Evolutionary conservation across 2,797 vertebrate genomes (phyloP), one percentile per base, ranked within the genome.

Genomic region (Sebastes hubbsi): DNA sequence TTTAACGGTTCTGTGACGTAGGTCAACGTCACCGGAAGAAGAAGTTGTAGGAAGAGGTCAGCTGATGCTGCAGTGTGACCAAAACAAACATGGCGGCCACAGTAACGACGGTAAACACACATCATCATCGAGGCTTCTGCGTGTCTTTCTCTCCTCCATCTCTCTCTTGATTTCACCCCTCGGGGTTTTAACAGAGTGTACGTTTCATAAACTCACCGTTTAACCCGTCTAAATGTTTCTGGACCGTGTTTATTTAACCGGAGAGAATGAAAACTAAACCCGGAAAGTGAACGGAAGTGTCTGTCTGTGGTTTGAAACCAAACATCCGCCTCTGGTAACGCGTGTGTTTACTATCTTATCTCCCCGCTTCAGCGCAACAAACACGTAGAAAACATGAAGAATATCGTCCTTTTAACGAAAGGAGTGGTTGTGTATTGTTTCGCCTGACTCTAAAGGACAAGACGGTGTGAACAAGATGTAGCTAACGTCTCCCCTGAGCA

Each of bases 291-390:
- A 24, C 91, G 92, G 92, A 93, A 93, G 92, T 85, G 25, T 30
- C 0, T 1, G 30, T 0, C 11, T 12, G 1, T 12, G 1, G 62
- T 94, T 95, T 93, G 87, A 94, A 95, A 85, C 52, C 75, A 95
- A 95, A 96, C 95, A 95, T 95, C 95, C 95, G 95, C 86, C 30
- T 60, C 1, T 14, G 55, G 9, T 20, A 56, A 38, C 81, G 84
- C 87, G 54, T 88, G 85, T 85, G 80, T 81, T 83, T 75, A 55
- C 30, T 4, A 25, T 24, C 63, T 29, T 36, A 55, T 67, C 56
- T 64, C 60, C 22, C 25, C 24, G 32, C 14, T 42, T 46, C 54
- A 34, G 49, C 13, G 7, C 24, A 38, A 16, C 5, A 38, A 20
- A 65, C 3, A n/a, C 22, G 36, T 10, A 6, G 25, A 25, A 32